Base-by-base conservation (phyloP, 2,113 vertebrate species). In the Pelobates fuscus region DNA sequence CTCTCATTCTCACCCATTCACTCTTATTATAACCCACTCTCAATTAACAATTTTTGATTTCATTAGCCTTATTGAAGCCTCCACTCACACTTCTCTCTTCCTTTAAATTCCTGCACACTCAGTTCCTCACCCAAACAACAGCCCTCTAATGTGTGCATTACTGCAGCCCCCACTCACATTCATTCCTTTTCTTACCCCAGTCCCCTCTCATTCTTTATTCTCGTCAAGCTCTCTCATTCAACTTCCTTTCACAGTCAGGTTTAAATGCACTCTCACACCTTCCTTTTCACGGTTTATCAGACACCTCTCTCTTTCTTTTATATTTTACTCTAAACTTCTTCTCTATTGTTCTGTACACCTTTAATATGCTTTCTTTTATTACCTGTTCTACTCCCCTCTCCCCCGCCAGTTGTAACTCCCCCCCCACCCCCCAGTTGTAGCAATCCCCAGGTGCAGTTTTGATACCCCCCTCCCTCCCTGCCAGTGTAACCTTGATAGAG, bases 371-470 rank as follows among this genome's bases (percentile, higher is more conserved):
- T 49, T 49, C 15, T 49, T 49, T 49, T 0, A 49, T 18, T 49
- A 49, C 17, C 15, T 17, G 12, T 49, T 37, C 10, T 37, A 37
- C 20, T 26, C 37, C 25, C n/a, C 68, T 55, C 32, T 70, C 8
- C 55, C 27, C 68, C 26, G 59, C 26, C 58, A 27, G 29, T n/a
- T 20, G n/a, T n/a, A n/a, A n/a, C n/a, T 26, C 24, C 25, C 32
- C 69, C 69, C 41, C 61, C 11, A 37, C 29, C 58, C 29, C 46
- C 23, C 46, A 30, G 32, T 21, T 23, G 32, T 37, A 37, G 32
- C 32, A 37, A 24, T 61, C 60, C 60, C 58, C 57, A 71, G 69
- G 69, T 71, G 57, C 59, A 29, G 17, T 23, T 24, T 57, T 21
- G 10, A 61, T 2, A 18, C 5, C 14, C 20, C 59, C 59, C 17